Percentiles rank a stretch among this genome's conserved stretches.
Evolutionary conservation across 2,113 vertebrate genomes (phyloP).

Genomic region (Ellobius talpinus): DNA sequence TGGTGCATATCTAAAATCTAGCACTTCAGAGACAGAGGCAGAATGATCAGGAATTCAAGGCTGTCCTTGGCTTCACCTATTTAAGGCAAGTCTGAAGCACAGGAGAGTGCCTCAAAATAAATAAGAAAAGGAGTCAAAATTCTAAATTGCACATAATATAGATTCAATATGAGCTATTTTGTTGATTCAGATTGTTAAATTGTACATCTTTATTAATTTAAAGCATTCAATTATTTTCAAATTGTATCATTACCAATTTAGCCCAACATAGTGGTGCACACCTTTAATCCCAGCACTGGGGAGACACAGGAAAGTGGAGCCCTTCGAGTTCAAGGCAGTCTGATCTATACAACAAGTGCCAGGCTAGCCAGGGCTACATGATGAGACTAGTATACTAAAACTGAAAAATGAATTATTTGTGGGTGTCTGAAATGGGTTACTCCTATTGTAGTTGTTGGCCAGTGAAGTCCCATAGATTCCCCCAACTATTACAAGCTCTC

Average conservation of each 20-base stretch:
- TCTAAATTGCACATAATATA: not conserved
- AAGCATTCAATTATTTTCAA: not conserved
- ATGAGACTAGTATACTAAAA: not conserved
- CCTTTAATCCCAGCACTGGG: not conserved
- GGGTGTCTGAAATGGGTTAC: not conserved
- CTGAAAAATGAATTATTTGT: not conserved
- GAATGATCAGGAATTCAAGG: not conserved
- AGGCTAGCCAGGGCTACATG: not conserved
- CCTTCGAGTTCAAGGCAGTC: not conserved
- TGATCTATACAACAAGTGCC: not conserved
- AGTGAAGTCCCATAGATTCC: not conserved
- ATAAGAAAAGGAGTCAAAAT: not conserved
- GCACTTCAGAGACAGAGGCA: not conserved
- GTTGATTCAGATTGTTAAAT: slow-evolving; percentile 33
- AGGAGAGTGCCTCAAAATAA: not conserved
- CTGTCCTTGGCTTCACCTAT: not conserved
- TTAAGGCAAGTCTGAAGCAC: not conserved
- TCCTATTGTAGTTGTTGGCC: not conserved
- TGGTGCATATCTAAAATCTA: not conserved
- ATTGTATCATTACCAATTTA: slow-evolving; percentile 47
- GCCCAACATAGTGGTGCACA: not conserved
- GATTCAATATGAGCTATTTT: not conserved
- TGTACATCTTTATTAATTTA: slow-evolving; percentile 31
- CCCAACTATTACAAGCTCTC: not conserved
- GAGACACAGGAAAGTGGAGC: not conserved